Conservation (phyloP, 2,888 invertebrate species). For the Cantharis rustica region DNA sequence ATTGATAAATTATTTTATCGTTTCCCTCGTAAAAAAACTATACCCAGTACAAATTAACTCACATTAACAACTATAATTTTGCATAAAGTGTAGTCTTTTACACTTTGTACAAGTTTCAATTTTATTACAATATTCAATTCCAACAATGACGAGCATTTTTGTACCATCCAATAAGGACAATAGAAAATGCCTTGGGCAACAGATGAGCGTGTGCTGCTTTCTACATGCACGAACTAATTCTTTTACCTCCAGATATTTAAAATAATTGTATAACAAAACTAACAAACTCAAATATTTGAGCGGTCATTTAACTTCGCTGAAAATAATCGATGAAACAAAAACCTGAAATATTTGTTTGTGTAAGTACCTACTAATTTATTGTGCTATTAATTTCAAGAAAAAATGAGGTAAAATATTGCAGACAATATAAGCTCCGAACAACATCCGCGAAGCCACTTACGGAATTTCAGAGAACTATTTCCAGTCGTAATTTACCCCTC, state of each 20-base stretch:
- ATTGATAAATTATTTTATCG: not conserved
- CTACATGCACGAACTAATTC: not conserved
- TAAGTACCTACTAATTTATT: too few relatives aligned
- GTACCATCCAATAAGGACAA: not conserved
- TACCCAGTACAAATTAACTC: not conserved
- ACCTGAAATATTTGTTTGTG: not conserved
- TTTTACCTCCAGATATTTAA: not conserved
- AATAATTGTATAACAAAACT: not conserved
- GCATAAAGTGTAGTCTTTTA: not conserved
- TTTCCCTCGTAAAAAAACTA: not conserved
- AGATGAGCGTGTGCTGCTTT: not conserved
- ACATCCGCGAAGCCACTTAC: too few relatives aligned
- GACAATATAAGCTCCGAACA: not conserved
- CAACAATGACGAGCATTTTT: not conserved
- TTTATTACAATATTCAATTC: not conserved
- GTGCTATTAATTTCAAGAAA: not conserved
- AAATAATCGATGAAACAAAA: not conserved
- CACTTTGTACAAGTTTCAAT: not conserved
- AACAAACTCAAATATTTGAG: not conserved
- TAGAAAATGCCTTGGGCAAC: not conserved
- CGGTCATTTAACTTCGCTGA: not conserved
- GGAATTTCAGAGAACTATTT: too few relatives aligned
- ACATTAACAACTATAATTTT: not conserved
- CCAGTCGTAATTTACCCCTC: too few relatives aligned
- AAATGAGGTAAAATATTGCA: not conserved